A percentile compares a stretch with the other conserved stretches of the same genome.
Evolutionary conservation across 2,888 invertebrate species (phyloP).

Genomic region (Melitaea athalia): DNA sequence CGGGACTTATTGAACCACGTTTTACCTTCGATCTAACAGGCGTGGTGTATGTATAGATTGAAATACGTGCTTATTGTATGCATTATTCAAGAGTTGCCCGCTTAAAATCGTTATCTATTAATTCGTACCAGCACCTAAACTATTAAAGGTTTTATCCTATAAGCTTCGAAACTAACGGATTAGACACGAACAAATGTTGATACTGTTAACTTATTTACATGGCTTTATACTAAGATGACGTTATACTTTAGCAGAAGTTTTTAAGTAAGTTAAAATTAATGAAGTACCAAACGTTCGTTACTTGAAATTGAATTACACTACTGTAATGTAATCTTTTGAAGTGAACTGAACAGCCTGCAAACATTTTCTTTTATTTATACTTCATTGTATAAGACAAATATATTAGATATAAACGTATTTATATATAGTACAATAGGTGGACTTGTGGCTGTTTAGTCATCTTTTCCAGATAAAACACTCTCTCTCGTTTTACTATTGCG

Average conservation of each 20-base stretch:
- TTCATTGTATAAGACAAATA: no score
- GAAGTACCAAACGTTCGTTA: not conserved
- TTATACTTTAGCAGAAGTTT: not conserved
- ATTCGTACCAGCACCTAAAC: slow-evolving; percentile 64
- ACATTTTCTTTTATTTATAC: no score
- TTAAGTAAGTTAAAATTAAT: not conserved
- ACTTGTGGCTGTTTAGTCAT: no score
- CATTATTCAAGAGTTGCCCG: slow-evolving; percentile 52
- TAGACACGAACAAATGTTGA: slow-evolving; percentile 61
- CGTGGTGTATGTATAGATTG: slow-evolving; percentile 17
- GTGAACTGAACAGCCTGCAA: no score
- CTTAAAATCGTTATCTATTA: slow-evolving; percentile 57
- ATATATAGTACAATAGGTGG: no score
- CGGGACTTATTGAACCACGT: no score
- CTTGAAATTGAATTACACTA: not conserved
- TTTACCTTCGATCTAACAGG: not conserved
- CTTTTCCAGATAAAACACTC: no score
- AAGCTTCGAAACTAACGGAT: slow-evolving; percentile 61
- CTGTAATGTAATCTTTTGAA: no score
- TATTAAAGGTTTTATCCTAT: slow-evolving; percentile 65
- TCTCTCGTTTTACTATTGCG: no score
- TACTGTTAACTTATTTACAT: slow-evolving; percentile 40
- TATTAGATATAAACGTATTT: no score
- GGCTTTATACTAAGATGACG: not conserved
- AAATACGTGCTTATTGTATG: slow-evolving; percentile 54